Conservation (phyloP, 2,113 vertebrate species). For the Petroica traversi region DNA sequence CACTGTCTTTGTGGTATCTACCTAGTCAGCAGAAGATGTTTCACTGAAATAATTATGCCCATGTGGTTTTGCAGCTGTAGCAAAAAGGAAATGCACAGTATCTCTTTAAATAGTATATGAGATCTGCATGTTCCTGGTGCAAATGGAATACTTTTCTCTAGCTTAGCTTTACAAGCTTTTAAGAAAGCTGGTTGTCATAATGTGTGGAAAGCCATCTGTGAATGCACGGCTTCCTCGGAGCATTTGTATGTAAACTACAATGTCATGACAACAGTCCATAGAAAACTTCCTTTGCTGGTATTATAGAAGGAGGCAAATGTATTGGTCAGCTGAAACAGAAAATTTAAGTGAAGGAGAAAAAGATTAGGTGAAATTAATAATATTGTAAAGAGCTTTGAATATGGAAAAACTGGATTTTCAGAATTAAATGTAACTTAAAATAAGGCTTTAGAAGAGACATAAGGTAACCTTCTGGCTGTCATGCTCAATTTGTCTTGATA, state of each 20-base stretch:
- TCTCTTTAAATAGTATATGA: constrained; percentile 2
- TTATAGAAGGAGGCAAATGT: background rate
- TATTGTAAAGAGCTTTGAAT: background rate
- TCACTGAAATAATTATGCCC: background rate
- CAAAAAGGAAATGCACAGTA: background rate
- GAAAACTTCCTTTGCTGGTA: background rate
- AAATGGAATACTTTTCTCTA: background rate
- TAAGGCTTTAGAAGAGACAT: background rate
- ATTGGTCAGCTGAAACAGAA: background rate
- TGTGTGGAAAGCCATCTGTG: background rate
- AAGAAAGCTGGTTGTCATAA: background rate
- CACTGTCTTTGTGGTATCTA: background rate
- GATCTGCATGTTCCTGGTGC: background rate
- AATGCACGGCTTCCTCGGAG: background rate
- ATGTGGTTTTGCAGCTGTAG: constrained; percentile 28
- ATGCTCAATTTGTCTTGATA: constrained; percentile 8
- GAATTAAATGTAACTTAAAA: background rate
- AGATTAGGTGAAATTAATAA: background rate
- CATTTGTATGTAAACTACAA: background rate
- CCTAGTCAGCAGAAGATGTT: constrained; percentile 40
- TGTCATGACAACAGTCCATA: background rate
- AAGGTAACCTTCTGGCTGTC: constrained; percentile 12
- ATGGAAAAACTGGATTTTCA: background rate
- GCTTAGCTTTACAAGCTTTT: background rate
- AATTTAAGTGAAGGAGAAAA: background rate